These are phyloP conservation scores for Leptopilina myrica DNA, from an alignment of 2,888 invertebrate species.

Conservation along the genomic window DNA sequence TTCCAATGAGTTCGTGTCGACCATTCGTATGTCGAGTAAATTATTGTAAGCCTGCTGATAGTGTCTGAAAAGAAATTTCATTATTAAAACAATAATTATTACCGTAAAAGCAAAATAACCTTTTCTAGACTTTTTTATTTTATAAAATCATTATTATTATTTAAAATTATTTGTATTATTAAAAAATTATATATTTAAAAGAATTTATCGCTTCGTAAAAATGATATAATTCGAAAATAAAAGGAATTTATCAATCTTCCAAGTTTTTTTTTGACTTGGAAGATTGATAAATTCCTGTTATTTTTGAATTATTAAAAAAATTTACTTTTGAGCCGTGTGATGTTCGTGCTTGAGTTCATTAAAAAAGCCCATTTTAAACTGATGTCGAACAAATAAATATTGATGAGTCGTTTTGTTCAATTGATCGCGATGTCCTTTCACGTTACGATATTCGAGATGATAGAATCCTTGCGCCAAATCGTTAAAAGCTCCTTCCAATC, in stretches of 20 bases:
- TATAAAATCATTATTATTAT: no score
- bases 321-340: constrained; percentile 88
- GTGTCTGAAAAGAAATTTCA: constrained; percentile 78
- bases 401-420: constrained; percentile 94
- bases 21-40: constrained; percentile 90
- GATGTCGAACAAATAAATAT: constrained; percentile 94
- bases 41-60: constrained; percentile 94
- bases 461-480: constrained; percentile 96
- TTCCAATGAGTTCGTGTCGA: constrained; percentile 94
- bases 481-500: constrained; percentile 94
- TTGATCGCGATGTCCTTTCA: constrained; percentile 93
- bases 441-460: constrained; percentile 89
- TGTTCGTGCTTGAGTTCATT: constrained; percentile 95
- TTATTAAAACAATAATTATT: constrained; percentile 31
- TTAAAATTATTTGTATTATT: no score
- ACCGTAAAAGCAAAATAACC: constrained; percentile 4
- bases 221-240: no score
- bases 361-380: constrained; percentile 97
- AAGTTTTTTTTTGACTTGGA: no score
- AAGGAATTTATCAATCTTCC: no score
- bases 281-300: no score
- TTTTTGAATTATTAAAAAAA: constrained; percentile 6
- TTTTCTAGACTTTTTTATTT: no score
- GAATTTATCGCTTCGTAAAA: no score
- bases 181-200: no score